These are phyloP conservation scores for Emmelina monodactyla DNA, from an alignment of 2,888 invertebrate genomes.

Conservation along the genomic window DNA sequence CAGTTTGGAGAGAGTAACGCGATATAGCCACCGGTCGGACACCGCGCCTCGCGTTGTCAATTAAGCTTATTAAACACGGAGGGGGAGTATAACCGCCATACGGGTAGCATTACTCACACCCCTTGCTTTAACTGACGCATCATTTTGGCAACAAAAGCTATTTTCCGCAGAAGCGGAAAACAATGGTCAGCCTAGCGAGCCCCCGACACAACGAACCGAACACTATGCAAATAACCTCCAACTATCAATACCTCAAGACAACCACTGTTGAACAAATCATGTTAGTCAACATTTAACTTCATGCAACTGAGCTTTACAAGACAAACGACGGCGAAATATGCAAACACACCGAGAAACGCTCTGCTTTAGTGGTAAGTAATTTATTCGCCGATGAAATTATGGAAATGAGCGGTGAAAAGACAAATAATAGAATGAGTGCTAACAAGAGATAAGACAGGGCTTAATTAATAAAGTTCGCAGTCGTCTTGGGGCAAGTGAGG, in stretches of 20 bases:
- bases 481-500: slow-evolving; percentile 47
- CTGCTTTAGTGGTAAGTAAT: slow-evolving; percentile 58
- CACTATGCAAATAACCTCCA: not conserved
- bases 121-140: slow-evolving; percentile 40
- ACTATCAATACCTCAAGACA: not conserved
- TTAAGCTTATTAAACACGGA: slow-evolving; percentile 65
- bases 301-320: slow-evolving; percentile 37
- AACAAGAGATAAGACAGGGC: slow-evolving; percentile 67
- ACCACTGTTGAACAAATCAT: slow-evolving; percentile 13
- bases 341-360: slow-evolving; percentile 52
- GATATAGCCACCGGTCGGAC: slow-evolving; percentile 61
- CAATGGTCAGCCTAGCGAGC: slow-evolving; percentile 27
- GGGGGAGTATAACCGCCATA: slow-evolving; percentile 37
- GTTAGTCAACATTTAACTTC: slow-evolving; percentile 25
- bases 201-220: slow-evolving; percentile 9
- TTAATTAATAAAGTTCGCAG: slow-evolving; percentile 66
- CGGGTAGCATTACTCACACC: slow-evolving; percentile 18
- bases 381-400: slow-evolving; percentile 61
- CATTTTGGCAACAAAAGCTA: slow-evolving; percentile 48
- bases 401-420: slow-evolving; percentile 66
- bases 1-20: slow-evolving; percentile 36
- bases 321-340: slow-evolving; percentile 52
- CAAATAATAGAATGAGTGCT: slow-evolving; percentile 67
- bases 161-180: slow-evolving; percentile 36
- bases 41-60: slow-evolving; percentile 63